Percentiles rank a stretch among this genome's conserved stretches.
These are phyloP conservation scores for Girardinus metallicus DNA, from an alignment of 2,797 vertebrate genomes.

Conservation along the genomic window DNA sequence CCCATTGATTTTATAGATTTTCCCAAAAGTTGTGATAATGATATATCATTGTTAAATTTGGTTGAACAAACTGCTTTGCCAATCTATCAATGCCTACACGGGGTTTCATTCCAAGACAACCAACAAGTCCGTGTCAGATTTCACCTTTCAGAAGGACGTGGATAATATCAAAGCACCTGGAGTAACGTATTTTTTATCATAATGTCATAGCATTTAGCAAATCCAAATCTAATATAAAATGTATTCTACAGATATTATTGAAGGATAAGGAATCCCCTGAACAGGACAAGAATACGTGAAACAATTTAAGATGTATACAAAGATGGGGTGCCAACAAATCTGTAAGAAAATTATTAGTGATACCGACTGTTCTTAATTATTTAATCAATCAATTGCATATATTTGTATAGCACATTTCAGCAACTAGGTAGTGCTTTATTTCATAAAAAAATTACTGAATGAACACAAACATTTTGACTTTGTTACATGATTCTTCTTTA, in stretches of 20 bases:
- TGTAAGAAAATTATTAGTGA: background rate
- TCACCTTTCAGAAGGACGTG: slow-evolving; percentile 18
- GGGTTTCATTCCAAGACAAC: slow-evolving; percentile 84
- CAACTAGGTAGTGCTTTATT: too few relatives aligned
- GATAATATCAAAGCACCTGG: background rate
- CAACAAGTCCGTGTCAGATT: slow-evolving; percentile 24
- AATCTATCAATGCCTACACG: slow-evolving; percentile 91
- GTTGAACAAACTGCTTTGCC: slow-evolving; percentile 99
- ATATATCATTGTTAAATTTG: slow-evolving; percentile 99
- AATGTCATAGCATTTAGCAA: background rate
- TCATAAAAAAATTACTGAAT: background rate
- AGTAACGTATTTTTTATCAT: background rate
- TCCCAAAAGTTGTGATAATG: slow-evolving; percentile 99
- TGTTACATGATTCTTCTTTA: background rate
- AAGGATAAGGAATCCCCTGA: background rate
- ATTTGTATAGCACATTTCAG: too few relatives aligned
- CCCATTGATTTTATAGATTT: slow-evolving; percentile 99
- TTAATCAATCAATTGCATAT: too few relatives aligned
- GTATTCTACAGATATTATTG: background rate
- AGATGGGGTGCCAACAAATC: background rate
- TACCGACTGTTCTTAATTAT: background rate
- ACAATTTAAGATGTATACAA: background rate
- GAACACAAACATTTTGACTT: background rate
- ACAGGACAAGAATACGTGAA: background rate
- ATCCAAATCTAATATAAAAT: background rate